phyloP scores from a whole-genome alignment of 2,888 invertebrate genomes.

The Congeria kusceri region DNA sequence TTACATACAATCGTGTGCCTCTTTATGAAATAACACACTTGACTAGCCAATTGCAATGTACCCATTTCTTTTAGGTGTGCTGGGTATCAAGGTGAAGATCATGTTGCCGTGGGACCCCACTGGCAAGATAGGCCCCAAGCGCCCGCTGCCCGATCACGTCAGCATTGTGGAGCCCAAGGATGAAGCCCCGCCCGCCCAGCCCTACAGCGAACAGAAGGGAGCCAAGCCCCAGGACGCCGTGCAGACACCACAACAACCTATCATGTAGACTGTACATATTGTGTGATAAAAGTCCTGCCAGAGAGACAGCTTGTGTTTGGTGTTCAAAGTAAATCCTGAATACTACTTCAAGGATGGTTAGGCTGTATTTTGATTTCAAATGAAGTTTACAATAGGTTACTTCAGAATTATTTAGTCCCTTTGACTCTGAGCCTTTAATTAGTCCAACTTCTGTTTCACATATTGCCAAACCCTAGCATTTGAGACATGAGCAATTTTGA shows the following conservation, averaged over 20 bases:
- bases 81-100: conserved; percentile 96
- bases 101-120: conserved; percentile 99
- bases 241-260: conserved; percentile 36
- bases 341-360: too few species aligned
- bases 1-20: too few species aligned
- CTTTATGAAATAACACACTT: too few species aligned
- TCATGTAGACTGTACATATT: conserved; percentile 40
- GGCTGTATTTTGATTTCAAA: too few species aligned
- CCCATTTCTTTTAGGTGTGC: conserved; percentile 86
- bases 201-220: conserved; percentile 92
- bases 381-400: too few species aligned
- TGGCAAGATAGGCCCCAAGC: conserved; percentile 99
- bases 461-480: too few species aligned
- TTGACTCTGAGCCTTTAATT: too few species aligned
- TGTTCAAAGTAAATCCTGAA: too few species aligned
- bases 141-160: conserved; percentile 98
- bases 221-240: conserved; percentile 86
- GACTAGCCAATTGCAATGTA: too few species aligned
- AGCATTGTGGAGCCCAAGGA: conserved; percentile 99
- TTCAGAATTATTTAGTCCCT: too few species aligned
- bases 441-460: too few species aligned
- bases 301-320: conserved; percentile 18
- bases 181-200: conserved; percentile 90
- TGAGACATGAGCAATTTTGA: too few species aligned
- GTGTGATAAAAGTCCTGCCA: conserved; percentile 26